Evolutionary conservation across 2,888 invertebrate species (phyloP).

Genomic region (Cerastis rubricosa): DNA sequence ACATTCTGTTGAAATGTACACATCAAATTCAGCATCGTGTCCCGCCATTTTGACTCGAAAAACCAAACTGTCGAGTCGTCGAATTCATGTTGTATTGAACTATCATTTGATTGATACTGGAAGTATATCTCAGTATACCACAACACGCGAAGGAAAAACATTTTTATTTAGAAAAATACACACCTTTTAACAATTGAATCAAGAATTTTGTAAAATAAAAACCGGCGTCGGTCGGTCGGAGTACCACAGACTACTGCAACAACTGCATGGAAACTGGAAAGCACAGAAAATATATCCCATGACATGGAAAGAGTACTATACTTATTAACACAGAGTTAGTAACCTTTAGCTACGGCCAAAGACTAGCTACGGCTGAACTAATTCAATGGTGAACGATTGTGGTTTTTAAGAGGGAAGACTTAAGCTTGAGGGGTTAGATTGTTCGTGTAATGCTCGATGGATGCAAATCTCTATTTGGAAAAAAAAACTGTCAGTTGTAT

Average conservation of each 20-base stretch:
- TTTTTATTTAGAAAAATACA: constrained; percentile 28
- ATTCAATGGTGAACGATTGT: neutral
- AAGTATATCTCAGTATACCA: neutral
- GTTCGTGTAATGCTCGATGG: neutral
- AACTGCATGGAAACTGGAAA: neutral
- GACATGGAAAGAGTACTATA: too few relatives aligned
- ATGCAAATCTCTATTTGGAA: neutral
- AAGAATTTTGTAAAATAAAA: constrained; percentile 19
- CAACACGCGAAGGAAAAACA: neutral
- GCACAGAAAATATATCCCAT: neutral
- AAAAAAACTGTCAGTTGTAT: neutral
- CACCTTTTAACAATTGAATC: constrained; percentile 26
- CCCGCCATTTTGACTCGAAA: constrained; percentile 75
- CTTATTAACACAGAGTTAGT: neutral
- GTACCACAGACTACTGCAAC: constrained; percentile 17
- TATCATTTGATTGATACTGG: neutral
- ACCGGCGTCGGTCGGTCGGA: constrained; percentile 34
- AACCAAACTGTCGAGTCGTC: constrained; percentile 30
- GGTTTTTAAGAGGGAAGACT: too few relatives aligned
- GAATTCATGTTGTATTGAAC: neutral
- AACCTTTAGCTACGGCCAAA: neutral
- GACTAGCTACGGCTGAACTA: neutral
- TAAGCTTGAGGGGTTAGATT: neutral
- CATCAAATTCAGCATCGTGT: constrained; percentile 59
- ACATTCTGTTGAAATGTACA: constrained; percentile 4